Base-by-base conservation (phyloP, 2,888 invertebrate species). In the Eupithecia dodoneata region DNA sequence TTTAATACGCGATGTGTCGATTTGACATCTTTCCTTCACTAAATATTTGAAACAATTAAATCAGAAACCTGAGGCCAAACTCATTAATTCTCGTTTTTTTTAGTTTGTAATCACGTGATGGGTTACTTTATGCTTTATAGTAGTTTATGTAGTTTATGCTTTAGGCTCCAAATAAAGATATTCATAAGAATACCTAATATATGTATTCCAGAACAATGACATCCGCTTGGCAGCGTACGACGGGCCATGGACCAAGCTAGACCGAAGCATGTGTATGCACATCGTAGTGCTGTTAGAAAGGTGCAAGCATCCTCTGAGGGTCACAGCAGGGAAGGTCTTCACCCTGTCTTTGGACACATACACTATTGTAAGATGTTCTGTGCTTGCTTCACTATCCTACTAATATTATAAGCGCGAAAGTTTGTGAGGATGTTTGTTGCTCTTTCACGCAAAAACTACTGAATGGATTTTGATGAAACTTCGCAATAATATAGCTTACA, bases 291-390 rank as follows among this genome's bases (percentile, higher is more conserved):
- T 95, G 76, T 87, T 95, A 82, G 94, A 94, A 78, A 89, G 96
- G 81, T 94, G 95, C 82, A 95, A 96, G 80, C 92, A 91, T 30
- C 96, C 96, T 1, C 86, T 96, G 72, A 87, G 88, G 63, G 90
- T 96, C 4, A 94, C 94, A 0, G 96, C 96, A 47, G 96, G 96
- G 9, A 96, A 96, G 86, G 92, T 96, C 82, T 94, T 94, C 78
- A 95, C 90, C 1, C 88, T 96, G 30, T 96, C 96, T 4, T 88
- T 96, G 47, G 90, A 92, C 74, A 95, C 95, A 42, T 94, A 96
- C 77, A 96, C 95, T 47, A 88, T 92, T 77, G 96, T 96, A 88
- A 93, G 93, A 52, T 72, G 18, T 15, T 65, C 13, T 10, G 30
- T 10, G 9, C 30, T 30, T 30, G 30, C 30, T 30, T 30, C 30